Base-by-base conservation (phyloP, 1,140 invertebrate genomes). In the Globodera ellingtonae region DNA sequence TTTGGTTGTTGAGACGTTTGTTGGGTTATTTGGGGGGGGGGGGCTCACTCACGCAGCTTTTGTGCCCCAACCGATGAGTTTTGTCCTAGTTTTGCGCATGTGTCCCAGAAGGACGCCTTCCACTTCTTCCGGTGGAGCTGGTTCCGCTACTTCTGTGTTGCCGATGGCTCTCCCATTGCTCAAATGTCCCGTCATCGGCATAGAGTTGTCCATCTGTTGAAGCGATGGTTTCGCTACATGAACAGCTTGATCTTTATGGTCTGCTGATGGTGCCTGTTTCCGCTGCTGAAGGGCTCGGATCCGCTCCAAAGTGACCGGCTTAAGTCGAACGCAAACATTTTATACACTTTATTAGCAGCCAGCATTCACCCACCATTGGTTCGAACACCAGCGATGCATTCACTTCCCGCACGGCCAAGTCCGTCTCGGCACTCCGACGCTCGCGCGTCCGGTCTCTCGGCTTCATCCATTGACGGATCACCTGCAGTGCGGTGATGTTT, bases 361-460 rank as follows among this genome's bases (percentile, higher is more conserved):
- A 21, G 56, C 65, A 67, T 48, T 65, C 46, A 47, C 50, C 47
- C 6, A 81, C 48, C 76, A 84, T 44, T 35, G 82, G 82, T 67
- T 83, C 82, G 84, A 83, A 83, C 21, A 83, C 82, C 10, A 83
- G 72, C 73, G 82, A 83, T 67, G 82, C 78, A 56, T 83, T 83
- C 46, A 83, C 56, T 48, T 83, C 73, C 24, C 69, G 59, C 21
- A 52, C 52, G 15, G 65, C 56, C 44, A 62, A 72, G 52, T 75
- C 81, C 56, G 56, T 46, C 24, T 66, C 56, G 62, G 13, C 66
- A 4, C 75, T 59, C 47, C 8, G 65, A n/a, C 50, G 67, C 72
- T 77, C 70, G 24, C 1, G 46, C 24, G 15, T 50, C 46, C 65
- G 62, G 5, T 76, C 35, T 4, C 35, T 67, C 5, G 81, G 71